Evolutionary conservation across 2,888 invertebrate species (phyloP), one percentile per base, ranked within the genome.

Genomic region (Megaustenia siamemsis): DNA sequence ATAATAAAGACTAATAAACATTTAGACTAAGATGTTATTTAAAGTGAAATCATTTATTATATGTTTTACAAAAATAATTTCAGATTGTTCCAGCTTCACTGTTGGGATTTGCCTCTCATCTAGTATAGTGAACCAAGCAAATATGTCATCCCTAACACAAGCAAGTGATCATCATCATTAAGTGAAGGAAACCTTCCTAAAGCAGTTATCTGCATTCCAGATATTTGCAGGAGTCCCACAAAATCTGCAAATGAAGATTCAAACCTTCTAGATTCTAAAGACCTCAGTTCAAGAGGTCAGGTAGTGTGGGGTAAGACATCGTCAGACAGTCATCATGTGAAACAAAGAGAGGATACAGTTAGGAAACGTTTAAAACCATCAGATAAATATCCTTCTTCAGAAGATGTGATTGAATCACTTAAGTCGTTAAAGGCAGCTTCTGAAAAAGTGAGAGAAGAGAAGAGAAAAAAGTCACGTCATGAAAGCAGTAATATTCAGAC

Each of bases 191-290:
- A 66, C 21, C 45, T 86, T 35, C 86, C 86, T 18, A 84, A 84
- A 69, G 86, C 86, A 38, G 78, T 88, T 12, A 84, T 88, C n/a
- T 83, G 85, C 63, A 84, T 88, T 68, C 79, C 83, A 53, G 88
- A 88, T 76, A 83, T 88, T 38, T 83, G 75, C 68, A 71, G 80
- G 53, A 82, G 78, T 80, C 86, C 84, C n/a, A 60, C 66, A 43
- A 68, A 68, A 32, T 53, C 38, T 12, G 21, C 24, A 45, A 38
- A 69, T 71, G 81, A 81, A 24, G 71, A 81, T 8, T 24, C 56
- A n/a, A 28, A 1, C 35, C 18, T n/a, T 24, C 38, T 38, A 32
- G 45, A 63, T 15, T 66, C 45, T 28, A 75, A 49, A 32, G 45
- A 63, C 5, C 66, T 24, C 10, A 75, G 63, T 75, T 28, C 79